Base-by-base conservation (phyloP, 2,888 invertebrate species). In the Volucella zonaria region DNA sequence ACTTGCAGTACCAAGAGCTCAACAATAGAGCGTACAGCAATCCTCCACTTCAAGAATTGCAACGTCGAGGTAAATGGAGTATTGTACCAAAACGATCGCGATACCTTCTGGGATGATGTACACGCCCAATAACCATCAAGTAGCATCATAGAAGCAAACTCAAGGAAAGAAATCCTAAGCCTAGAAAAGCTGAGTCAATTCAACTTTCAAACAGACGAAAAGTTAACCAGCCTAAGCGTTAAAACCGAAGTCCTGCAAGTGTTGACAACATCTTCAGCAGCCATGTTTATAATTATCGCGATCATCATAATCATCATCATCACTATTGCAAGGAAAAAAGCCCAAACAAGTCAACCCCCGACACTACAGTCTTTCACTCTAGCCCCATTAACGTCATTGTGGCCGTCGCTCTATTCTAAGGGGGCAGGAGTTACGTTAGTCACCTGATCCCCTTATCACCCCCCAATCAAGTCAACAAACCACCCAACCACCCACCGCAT, bases 41-140 rank as follows among this genome's bases (percentile, higher is more conserved):
- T 79, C 0, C 8, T 79, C 3, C 66, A 73, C n/a, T 73, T 66
- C 23, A 18, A 52, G 10, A 14, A 38, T 8, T 79, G 58, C 18
- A 47, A 49, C n/a, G 18, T 78, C 14, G 8, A 52, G 12, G 31
- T 47, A 2, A 71, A 71, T 45, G 78, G 71, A 1, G 52, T 79
- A 1, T 23, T 51, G 0, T 79, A 71, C 45, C n/a, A 71, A 79
- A 58, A 51, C 49, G 12, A 58, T 31, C 14, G 52, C 1, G 14
- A 47, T 4, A 58, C 51, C 23, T 71, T 58, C 8, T 71, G 71
- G 71, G 73, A 67, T 3, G 56, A 49, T 8, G 15, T 62, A 6
- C 74, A 74, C n/a, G 11, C 56, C 2, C 62, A 45, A n/a, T 62
- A 68, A 40, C 49, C 62, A 40, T 56, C 74, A 42, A 74, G 6